Base-by-base conservation (phyloP, 1,140 invertebrate genomes). In the Diorhabda carinulata region DNA sequence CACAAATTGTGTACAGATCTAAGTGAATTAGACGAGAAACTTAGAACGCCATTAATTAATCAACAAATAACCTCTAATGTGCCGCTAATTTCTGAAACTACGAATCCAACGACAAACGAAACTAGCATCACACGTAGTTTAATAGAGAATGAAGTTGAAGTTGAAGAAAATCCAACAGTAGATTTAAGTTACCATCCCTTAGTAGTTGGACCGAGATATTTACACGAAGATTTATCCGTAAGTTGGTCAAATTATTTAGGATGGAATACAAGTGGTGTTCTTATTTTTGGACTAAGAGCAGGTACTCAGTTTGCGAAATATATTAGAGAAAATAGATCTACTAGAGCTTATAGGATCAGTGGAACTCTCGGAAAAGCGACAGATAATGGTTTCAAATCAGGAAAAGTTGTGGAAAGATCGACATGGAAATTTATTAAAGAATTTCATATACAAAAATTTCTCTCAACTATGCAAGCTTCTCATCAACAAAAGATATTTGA, bases 401-500 rank as follows among this genome's bases (percentile, higher is more conserved):
- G 94, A 6, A 88, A 83, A 81, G 84, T 94, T 45, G 78, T 91
- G 2, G 90, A 92, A 77, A 88, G 88, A 75, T 83, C 91, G 3
- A 90, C 88, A 9, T 95, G 86, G 79, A 81, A 84, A 57, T 89
- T 92, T 81, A 82, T 97, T 0, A 88, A 79, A 43, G 81, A 86
- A 67, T 80, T 79, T 43, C 84, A 87, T 68, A 82, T 97, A 6
- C 91, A 95, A 73, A 85, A 83, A 71, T 76, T 94, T 6, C 84
- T 94, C 47, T 84, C 91, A 5, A 83, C 89, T 3, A 88, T 93
- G 79, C 92, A 96, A 81, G 87, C 92, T 6, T 86, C 89, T 42
- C 92, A 96, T 82, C 93, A 95, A 80, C 87, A 85, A 72, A 86
- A 88, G 76, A 93, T 95, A 88, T 95, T 89, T 81, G 83, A 93